Percentiles rank a stretch among this genome's conserved stretches.
Conservation (phyloP, 92 coral and sea anemone genomes). For the Pocillopora grandis region DNA sequence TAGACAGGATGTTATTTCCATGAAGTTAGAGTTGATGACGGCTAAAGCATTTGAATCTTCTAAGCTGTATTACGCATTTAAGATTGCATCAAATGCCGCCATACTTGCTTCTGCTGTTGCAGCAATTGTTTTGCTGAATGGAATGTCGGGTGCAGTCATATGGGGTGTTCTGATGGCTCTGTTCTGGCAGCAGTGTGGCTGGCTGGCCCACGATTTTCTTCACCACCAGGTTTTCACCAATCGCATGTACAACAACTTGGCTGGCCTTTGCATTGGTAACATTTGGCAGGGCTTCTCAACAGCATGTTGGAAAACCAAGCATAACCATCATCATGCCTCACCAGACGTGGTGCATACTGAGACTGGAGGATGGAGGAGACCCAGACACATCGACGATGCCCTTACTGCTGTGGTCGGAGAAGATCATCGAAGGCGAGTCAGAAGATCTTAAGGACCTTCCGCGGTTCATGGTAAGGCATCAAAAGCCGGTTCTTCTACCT, state of each 20-base stretch:
- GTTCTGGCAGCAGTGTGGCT: slow-evolving; percentile 21
- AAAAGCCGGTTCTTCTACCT: slow-evolving; percentile 12
- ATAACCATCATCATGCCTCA: slow-evolving; percentile 30
- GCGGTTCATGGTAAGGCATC: slow-evolving; percentile 18
- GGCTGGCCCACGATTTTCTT: slow-evolving; percentile 17
- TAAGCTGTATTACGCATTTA: slow-evolving; percentile 16
- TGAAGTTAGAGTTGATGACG: slow-evolving; percentile 30
- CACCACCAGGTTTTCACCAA: slow-evolving; percentile 21
- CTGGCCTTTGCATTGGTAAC: slow-evolving; percentile 23
- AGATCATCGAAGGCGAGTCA: slow-evolving; percentile 27
- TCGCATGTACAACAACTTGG: slow-evolving; percentile 12
- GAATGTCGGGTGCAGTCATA: slow-evolving; percentile 19
- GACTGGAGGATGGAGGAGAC: slow-evolving; percentile 23
- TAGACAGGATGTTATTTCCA: not conserved
- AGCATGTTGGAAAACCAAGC: slow-evolving; percentile 28
- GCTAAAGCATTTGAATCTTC: slow-evolving; percentile 27
- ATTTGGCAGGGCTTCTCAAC: slow-evolving; percentile 24
- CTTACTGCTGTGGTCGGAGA: slow-evolving; percentile 24
- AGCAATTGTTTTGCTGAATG: slow-evolving; percentile 7
- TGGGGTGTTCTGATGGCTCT: slow-evolving; percentile 21
- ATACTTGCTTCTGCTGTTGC: not conserved
- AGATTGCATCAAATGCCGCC: slow-evolving; percentile 5
- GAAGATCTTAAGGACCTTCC: slow-evolving; percentile 26
- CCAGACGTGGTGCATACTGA: slow-evolving; percentile 11
- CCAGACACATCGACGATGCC: slow-evolving; percentile 32